Conservation (phyloP, 2,888 invertebrate genomes). For the Nomada ruficornis region DNA sequence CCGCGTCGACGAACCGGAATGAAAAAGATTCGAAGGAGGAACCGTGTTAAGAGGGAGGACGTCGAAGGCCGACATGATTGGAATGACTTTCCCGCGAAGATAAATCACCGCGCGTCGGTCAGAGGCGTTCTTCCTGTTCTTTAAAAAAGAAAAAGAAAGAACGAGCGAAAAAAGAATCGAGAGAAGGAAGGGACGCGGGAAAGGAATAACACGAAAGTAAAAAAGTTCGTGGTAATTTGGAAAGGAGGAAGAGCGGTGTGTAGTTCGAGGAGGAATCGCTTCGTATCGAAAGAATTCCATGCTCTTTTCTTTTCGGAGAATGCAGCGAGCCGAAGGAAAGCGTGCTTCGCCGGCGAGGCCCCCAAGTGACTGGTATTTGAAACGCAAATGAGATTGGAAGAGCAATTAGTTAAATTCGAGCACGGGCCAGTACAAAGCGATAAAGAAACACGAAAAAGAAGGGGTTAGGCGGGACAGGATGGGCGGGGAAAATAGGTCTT, state of each 20-base stretch:
- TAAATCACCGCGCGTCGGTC: conserved; percentile 43
- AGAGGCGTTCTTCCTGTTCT: conserved; percentile 4
- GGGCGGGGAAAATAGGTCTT: conserved; percentile 1
- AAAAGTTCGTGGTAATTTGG: conserved; percentile 34
- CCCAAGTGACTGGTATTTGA: conserved; percentile 32
- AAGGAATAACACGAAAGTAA: background rate
- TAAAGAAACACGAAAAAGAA: background rate
- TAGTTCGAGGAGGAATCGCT: background rate
- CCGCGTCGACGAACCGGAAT: conserved; percentile 24
- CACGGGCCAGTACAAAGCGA: conserved; percentile 18
- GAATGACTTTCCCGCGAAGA: conserved; percentile 52
- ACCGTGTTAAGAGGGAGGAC: conserved; percentile 37
- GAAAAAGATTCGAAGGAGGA: conserved; percentile 41
- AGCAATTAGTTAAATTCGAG: conserved; percentile 58
- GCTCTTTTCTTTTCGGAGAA: background rate
- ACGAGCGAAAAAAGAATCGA: background rate
- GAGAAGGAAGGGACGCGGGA: no score
- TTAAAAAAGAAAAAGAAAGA: background rate
- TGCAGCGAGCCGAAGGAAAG: background rate
- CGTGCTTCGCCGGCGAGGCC: conserved; percentile 8
- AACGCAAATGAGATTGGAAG: conserved; percentile 56
- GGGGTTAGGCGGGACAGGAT: background rate
- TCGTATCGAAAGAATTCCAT: conserved; percentile 4
- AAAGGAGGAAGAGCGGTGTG: background rate
- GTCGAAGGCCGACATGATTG: conserved; percentile 52